Evolutionary conservation across 2,888 invertebrate species (phyloP).

Genomic region (Oxystoma pomonae): DNA sequence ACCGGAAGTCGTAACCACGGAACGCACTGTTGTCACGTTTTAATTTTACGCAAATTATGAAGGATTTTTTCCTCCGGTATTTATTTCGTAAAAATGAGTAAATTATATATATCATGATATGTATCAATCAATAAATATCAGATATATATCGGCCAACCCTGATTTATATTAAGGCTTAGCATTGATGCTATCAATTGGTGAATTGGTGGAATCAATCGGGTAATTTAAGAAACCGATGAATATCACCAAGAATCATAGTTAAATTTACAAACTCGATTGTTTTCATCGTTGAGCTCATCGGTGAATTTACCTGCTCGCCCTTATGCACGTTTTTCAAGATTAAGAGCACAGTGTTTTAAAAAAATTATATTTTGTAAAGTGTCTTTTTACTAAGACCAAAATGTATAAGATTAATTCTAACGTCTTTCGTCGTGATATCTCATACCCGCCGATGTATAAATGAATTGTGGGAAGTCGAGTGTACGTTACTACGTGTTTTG

Average conservation of each 20-base stretch:
- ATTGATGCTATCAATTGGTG: too few relatives aligned
- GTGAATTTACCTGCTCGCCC: too few relatives aligned
- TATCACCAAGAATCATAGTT: too few relatives aligned
- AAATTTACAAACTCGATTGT: too few relatives aligned
- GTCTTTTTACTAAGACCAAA: neutral
- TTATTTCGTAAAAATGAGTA: neutral
- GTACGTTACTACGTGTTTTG: neutral
- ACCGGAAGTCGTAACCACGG: neutral
- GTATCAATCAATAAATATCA: slow-evolving; percentile 12
- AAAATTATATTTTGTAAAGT: neutral
- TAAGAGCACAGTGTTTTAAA: too few relatives aligned
- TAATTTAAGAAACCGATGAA: too few relatives aligned
- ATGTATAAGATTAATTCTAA: neutral
- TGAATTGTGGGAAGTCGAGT: neutral
- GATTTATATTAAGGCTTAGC: too few relatives aligned
- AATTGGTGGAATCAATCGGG: too few relatives aligned
- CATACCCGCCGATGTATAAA: too few relatives aligned
- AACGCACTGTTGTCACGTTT: neutral
- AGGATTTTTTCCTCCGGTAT: neutral
- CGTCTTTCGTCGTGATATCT: neutral
- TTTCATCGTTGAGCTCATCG: too few relatives aligned
- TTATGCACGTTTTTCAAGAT: neutral
- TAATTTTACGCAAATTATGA: neutral
- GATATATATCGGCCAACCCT: neutral
- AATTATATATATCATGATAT: neutral